phyloP scores from a whole-genome alignment of 2,113 vertebrate genomes.

The Python bivittatus region DNA sequence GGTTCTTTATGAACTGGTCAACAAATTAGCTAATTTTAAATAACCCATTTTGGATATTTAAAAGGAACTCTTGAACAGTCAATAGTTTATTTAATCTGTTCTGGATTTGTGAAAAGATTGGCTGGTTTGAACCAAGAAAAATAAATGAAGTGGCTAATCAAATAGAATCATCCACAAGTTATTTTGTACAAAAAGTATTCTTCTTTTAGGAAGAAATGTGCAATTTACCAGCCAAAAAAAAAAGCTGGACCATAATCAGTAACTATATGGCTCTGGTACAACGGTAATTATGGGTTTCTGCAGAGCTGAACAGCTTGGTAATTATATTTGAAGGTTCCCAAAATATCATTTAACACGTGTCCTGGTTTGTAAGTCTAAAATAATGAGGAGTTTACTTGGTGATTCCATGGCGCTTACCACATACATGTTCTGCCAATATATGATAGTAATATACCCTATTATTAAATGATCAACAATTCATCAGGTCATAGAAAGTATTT shows the following conservation, averaged over 20 bases:
- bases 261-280: conserved; percentile 67
- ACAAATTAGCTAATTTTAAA: conserved; percentile 16
- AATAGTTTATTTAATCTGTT: conserved; percentile 6
- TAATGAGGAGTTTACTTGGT: conserved; percentile 74
- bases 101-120: not conserved
- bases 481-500: conserved; percentile 66
- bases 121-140: conserved; percentile 9
- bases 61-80: not conserved
- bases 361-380: conserved; percentile 75
- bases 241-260: conserved; percentile 56
- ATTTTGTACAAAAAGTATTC: conserved; percentile 19
- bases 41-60: conserved; percentile 12
- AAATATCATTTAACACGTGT: conserved; percentile 78
- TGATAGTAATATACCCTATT: conserved; percentile 62
- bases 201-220: conserved; percentile 29
- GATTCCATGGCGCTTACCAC: conserved; percentile 72
- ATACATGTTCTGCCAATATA: conserved; percentile 70
- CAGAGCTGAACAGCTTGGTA: conserved; percentile 60
- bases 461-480: conserved; percentile 69
- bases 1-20: not conserved
- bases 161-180: not conserved
- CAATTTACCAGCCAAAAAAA: conserved; percentile 52
- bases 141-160: conserved; percentile 26
- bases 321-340: conserved; percentile 68
- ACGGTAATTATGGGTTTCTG: conserved; percentile 64